Evolutionary conservation across 2,888 invertebrate genomes (phyloP), one percentile per base, ranked within the genome.

Genomic region (Eilema griseolum): DNA sequence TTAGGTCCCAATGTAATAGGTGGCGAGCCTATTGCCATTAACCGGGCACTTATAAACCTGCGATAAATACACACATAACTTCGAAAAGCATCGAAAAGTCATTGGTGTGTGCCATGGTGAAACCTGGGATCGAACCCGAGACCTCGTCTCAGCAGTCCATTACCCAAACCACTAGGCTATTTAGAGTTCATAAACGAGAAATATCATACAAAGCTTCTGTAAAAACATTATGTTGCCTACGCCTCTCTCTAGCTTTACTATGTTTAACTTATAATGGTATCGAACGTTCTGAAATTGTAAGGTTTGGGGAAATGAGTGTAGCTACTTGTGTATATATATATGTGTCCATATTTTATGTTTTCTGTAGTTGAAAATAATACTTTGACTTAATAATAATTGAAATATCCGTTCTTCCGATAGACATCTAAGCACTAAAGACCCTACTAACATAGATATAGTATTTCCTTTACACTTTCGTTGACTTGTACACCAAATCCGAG

Each of bases 401-500:
- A 16, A 62, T 7, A 62, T 16, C 2, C 4, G 1, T 41, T 41
- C 3, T 62, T 62, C 24, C 14, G 37, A 62, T 31, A 61, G n/a
- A 31, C 37, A n/a, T 14, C 12, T 24, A 31, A 69, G 64, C 69
- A 64, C 59, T 12, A 60, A 16, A 33, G 31, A 16, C 26, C 37
- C 28, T 82, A 82, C 79, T 81, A 83, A 81, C 74, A 69, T 75
- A 75, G 67, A 52, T 14, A 61, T 78, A 76, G 73, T 23, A 57
- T 79, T 76, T 24, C 75, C 69, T 61, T 70, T 67, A 73, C 77
- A 73, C 69, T 67, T 73, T 66, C 41, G 71, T 73, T 71, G 81
- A 77, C 85, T 73, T 79, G 72, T 79, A 79, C 86, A 88, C 87
- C 77, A 74, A 78, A 74, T 83, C 81, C 41, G 84, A 85, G 88